phyloP scores from a whole-genome alignment of 2,888 invertebrate species.

The Tiphia femorata region DNA sequence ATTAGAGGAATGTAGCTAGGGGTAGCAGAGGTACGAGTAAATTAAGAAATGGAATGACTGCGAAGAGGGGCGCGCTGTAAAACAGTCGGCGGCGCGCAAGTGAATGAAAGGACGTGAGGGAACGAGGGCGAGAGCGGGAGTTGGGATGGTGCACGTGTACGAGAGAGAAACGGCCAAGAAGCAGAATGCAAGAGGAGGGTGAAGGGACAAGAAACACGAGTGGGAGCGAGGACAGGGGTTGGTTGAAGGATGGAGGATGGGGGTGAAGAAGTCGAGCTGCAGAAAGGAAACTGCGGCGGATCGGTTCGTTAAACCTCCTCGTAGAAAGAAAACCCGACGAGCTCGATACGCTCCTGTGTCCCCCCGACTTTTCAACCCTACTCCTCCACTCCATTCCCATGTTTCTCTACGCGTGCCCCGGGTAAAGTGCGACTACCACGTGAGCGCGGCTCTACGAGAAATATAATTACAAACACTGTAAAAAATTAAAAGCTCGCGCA shows the following conservation, averaged over 20 bases:
- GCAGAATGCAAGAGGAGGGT: slow-evolving; percentile 29
- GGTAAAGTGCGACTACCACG: not conserved
- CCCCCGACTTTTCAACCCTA: slow-evolving; percentile 8
- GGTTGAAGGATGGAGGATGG: not conserved
- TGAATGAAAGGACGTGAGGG: slow-evolving; percentile 22
- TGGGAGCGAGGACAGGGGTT: not conserved
- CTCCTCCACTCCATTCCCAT: not conserved
- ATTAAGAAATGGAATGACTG: slow-evolving; percentile 41
- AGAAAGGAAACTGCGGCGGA: slow-evolving; percentile 43
- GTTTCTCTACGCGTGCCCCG: not conserved
- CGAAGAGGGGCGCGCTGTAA: slow-evolving; percentile 13
- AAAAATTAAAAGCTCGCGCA: too few species aligned
- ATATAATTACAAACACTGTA: too few species aligned
- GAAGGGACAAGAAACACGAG: slow-evolving; percentile 15
- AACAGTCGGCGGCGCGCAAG: slow-evolving; percentile 14
- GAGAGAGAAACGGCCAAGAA: slow-evolving; percentile 26
- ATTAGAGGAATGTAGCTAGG: slow-evolving; percentile 9
- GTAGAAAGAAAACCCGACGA: slow-evolving; percentile 42
- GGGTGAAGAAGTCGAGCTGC: slow-evolving; percentile 20
- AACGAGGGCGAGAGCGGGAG: not conserved
- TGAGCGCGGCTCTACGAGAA: slow-evolving; percentile 18
- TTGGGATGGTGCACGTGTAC: not conserved
- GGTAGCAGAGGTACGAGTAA: slow-evolving; percentile 13
- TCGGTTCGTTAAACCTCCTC: slow-evolving; percentile 55
- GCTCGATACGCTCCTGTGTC: slow-evolving; percentile 26